Conservation (phyloP, 2,113 vertebrate species). For the Saiga tatarica region DNA sequence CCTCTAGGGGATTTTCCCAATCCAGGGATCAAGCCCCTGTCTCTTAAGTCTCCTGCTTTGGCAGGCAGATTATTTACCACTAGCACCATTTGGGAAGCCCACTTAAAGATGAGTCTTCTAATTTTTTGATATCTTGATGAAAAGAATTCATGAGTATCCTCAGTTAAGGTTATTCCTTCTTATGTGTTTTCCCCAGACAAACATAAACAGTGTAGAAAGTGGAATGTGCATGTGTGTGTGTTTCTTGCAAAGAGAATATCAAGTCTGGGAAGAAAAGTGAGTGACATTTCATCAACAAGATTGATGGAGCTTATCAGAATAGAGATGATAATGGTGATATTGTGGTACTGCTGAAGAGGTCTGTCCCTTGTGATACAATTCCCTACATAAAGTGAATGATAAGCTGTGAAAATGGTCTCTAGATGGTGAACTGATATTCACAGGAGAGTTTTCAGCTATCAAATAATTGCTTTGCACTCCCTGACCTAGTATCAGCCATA, state of each 20-base stretch:
- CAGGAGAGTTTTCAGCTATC: not conserved
- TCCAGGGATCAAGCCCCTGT: not conserved
- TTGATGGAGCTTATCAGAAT: not conserved
- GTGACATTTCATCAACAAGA: not conserved
- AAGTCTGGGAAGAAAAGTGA: not conserved
- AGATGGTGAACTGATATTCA: not conserved
- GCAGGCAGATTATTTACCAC: not conserved
- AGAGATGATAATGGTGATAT: not conserved
- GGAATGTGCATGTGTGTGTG: not conserved
- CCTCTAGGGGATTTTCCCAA: not conserved
- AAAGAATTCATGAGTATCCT: not conserved
- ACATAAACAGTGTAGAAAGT: not conserved
- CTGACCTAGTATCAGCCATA: not conserved
- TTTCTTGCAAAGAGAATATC: not conserved
- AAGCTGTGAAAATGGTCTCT: not conserved
- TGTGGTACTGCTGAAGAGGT: not conserved
- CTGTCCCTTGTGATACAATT: not conserved
- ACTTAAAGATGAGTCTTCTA: not conserved
- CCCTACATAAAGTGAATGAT: not conserved
- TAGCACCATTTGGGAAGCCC: not conserved
- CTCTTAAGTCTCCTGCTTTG: not conserved
- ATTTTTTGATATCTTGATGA: not conserved
- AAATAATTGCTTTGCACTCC: not conserved
- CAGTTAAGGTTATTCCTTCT: not conserved
- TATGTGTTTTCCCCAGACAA: not conserved